A percentile compares a stretch with the other conserved stretches of the same genome.
Evolutionary conservation across 1,140 invertebrate species (phyloP).

Genomic region (Microvelia longipes): DNA sequence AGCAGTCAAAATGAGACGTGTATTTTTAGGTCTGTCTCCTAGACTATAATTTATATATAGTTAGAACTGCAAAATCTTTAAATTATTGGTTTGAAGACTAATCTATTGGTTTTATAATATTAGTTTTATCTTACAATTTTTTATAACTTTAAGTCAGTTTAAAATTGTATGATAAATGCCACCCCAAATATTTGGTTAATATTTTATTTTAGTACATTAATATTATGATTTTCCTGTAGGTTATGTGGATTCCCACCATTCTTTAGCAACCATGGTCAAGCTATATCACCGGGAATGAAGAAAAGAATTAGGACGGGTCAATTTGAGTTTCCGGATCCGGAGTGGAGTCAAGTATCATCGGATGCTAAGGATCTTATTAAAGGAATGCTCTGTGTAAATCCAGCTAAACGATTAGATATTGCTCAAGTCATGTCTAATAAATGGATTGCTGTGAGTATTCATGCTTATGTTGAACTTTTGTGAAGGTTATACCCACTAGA

Average conservation of each 20-base stretch:
- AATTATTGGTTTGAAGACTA: too few species aligned
- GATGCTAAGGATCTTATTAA: constrained; percentile 91
- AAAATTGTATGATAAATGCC: too few species aligned
- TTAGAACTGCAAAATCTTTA: too few species aligned
- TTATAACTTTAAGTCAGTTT: too few species aligned
- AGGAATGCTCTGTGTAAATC: constrained; percentile 84
- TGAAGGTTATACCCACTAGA: not conserved
- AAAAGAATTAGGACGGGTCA: constrained; percentile 87
- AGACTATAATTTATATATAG: too few species aligned
- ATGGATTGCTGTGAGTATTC: constrained; percentile 69
- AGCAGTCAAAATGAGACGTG: too few species aligned
- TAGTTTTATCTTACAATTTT: too few species aligned
- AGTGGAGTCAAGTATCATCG: constrained; percentile 87
- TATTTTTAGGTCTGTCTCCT: too few species aligned
- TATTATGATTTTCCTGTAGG: too few species aligned
- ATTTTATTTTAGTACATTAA: too few species aligned
- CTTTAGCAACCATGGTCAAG: constrained; percentile 90
- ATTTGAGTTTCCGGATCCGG: constrained; percentile 90
- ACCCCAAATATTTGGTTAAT: too few species aligned
- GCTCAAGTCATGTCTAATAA: constrained; percentile 77
- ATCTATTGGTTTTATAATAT: too few species aligned
- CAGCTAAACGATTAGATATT: constrained; percentile 74
- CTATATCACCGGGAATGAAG: constrained; percentile 99
- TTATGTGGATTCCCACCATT: constrained; percentile 97
- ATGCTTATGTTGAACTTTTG: not conserved